Evolutionary conservation across 2,888 invertebrate genomes (phyloP).

Genomic region (Harpalus rubripes): DNA sequence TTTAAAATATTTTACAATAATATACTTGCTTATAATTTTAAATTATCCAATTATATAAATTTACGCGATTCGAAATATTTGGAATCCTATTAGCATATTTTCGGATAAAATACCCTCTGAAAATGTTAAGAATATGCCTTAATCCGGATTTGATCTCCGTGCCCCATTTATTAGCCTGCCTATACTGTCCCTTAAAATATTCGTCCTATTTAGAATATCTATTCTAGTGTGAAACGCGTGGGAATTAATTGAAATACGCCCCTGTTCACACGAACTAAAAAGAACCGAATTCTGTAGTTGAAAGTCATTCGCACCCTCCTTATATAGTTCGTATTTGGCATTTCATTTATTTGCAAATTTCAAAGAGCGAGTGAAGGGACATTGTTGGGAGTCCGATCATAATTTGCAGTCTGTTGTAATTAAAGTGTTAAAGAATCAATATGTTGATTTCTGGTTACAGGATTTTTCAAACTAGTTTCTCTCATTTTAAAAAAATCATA

Average conservation of each 20-base stretch:
- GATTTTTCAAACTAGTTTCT: background rate
- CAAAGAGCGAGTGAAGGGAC: constrained; percentile 22
- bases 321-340: constrained; percentile 47
- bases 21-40: no score
- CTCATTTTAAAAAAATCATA: background rate
- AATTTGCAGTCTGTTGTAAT: constrained; percentile 31
- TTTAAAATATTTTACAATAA: no score
- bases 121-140: background rate
- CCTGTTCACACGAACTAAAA: constrained; percentile 2
- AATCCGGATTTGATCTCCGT: background rate
- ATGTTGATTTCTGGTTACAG: constrained; percentile 7
- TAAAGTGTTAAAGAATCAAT: constrained; percentile 35
- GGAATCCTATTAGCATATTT: no score
- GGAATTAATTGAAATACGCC: background rate
- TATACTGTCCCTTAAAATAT: background rate
- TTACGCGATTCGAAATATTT: no score
- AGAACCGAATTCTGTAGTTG: constrained; percentile 24
- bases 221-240: background rate
- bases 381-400: constrained; percentile 19
- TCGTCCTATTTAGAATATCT: constrained; percentile 2
- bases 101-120: no score
- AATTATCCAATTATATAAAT: no score
- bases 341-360: constrained; percentile 55
- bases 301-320: constrained; percentile 28
- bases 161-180: background rate